Evolutionary conservation across 1,140 invertebrate genomes (phyloP), one percentile per base, ranked within the genome.

Genomic region (Globodera ellingtonae): DNA sequence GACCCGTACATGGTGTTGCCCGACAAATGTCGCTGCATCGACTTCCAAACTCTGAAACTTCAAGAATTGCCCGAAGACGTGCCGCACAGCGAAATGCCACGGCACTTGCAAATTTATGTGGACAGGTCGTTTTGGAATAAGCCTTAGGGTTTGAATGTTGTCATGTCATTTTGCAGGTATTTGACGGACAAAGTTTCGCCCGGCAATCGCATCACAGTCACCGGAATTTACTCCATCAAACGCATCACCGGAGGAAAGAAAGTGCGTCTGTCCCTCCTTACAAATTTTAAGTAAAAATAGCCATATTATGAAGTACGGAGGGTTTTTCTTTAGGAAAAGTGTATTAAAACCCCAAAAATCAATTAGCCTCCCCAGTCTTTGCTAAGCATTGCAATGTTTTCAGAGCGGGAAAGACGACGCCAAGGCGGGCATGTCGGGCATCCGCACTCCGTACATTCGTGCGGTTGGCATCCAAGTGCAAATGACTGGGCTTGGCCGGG

Each of bases 1-100:
- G 98, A 99, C 91, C 98, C 98, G 6, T 99, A 95, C 89, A 97
- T 97, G 88, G 98, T 99, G 81, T 93, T 93, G 52, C 96, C 97
- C 46, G 98, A 99, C 88, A 98, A 97, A 90, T 98, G 97, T 89
- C 92, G 93, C 83, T 99, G 97, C 90, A 94, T 98, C 6, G 97
- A 99, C 91, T 98, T 95, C 89, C 93, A 93, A 89, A 90, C 92
- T 15, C 83, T 93, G 7, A 99, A 98, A 90, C 90, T 99, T 13
- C 97, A 99, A 92, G 97, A 99, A 91, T 91, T 95, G 9, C 95
- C 96, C 6, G 97, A 99, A 90, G 94, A 93, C 82, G 94, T 99
- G 80, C 98, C 97, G 0, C 95, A 98, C 89, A 97, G 98, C 76
- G 98, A 99, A 92, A 95, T 99, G 92, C 97, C 98, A 0, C 92